Percentiles rank a stretch among this genome's conserved stretches.
Conservation (phyloP, 2,797 vertebrate species). For the Melopsittacus undulatus region DNA sequence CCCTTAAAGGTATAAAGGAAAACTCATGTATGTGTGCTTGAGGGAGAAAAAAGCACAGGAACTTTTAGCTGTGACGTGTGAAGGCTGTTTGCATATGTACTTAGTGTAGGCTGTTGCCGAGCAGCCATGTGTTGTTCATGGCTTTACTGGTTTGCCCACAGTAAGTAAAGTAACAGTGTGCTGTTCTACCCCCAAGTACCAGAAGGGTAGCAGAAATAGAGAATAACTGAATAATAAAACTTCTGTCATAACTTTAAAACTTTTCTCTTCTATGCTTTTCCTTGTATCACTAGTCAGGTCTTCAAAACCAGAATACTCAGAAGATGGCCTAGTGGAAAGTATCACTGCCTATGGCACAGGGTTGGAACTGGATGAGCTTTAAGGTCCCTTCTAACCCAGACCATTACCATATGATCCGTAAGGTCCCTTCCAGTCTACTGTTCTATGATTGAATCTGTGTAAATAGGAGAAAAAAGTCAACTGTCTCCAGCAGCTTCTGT, state of each 20-base stretch:
- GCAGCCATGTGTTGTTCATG: background rate
- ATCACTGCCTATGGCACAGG: background rate
- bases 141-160: background rate
- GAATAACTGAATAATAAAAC: background rate
- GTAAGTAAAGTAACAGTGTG: background rate
- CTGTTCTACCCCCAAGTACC: background rate
- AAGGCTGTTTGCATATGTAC: accelerated
- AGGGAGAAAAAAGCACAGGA: background rate
- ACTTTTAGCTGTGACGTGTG: background rate
- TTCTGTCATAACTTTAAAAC: background rate
- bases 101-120: background rate
- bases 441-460: background rate
- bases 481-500: background rate
- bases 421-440: background rate
- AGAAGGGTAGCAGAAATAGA: background rate
- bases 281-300: background rate
- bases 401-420: background rate
- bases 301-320: background rate
- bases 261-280: accelerated
- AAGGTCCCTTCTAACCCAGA: background rate
- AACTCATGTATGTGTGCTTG: background rate
- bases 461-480: background rate
- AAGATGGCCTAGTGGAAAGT: background rate
- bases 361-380: background rate
- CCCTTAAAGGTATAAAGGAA: background rate